Conservation (phyloP, 92 coral and sea anemone genomes). For the Siderastrea radians region DNA sequence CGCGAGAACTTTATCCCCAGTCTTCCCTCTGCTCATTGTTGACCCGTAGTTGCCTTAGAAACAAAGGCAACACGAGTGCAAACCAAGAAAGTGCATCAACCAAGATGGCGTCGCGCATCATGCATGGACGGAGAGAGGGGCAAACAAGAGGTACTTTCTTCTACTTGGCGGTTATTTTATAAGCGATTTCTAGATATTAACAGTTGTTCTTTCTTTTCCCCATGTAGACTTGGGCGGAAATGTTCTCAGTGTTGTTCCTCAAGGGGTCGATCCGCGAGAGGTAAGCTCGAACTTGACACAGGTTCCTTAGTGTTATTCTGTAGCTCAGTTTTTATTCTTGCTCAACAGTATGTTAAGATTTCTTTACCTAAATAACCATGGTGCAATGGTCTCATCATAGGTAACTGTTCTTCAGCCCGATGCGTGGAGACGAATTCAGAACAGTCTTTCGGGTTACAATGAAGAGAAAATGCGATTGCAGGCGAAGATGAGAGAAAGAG, state of each 20-base stretch:
- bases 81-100: neutral
- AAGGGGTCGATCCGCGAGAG: constrained; percentile 92
- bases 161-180: neutral
- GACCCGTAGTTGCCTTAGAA: constrained; percentile 26
- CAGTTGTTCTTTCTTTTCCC: neutral
- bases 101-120: constrained; percentile 92
- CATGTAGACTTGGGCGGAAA: constrained; percentile 45
- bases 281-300: constrained; percentile 49
- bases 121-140: constrained; percentile 97
- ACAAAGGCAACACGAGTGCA: constrained; percentile 13
- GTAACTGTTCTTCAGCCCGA: constrained; percentile 96
- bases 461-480: constrained; percentile 89
- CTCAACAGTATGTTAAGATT: neutral
- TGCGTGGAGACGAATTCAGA: constrained; percentile 96
- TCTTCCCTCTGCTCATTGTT: neutral
- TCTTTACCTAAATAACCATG: neutral
- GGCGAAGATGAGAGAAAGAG: constrained; percentile 82
- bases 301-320: neutral
- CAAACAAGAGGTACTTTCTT: constrained; percentile 86
- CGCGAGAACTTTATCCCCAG: neutral
- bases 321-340: neutral
- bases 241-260: constrained; percentile 82
- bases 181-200: neutral
- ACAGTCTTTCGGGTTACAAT: constrained; percentile 89
- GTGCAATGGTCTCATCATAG: constrained; percentile 37